phyloP scores from a whole-genome alignment of 2,797 vertebrate genomes.

The Telmatherina bonti region DNA sequence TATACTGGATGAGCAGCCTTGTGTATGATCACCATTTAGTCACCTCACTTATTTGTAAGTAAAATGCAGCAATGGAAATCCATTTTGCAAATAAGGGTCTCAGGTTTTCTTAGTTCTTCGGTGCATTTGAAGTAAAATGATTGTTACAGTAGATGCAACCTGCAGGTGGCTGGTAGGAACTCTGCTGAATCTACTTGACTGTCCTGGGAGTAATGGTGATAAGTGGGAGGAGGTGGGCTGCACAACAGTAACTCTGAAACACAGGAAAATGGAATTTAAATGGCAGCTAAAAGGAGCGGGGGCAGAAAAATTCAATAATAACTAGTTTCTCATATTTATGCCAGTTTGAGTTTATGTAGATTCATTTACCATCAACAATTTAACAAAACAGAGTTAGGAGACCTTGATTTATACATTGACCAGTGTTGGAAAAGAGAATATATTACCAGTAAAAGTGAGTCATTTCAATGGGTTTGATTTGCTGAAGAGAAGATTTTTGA shows the following conservation, averaged over 20 bases:
- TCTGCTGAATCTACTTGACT: constrained; percentile 1
- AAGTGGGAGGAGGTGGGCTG: neutral
- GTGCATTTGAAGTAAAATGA: neutral
- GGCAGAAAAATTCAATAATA: constrained; percentile 5
- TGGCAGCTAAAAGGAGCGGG: neutral
- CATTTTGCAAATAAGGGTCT: neutral
- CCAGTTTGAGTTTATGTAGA: constrained; percentile 4
- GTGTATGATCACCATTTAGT: constrained; percentile 38
- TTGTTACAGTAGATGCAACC: neutral
- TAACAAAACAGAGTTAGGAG: constrained; percentile 1
- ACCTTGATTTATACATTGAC: neutral
- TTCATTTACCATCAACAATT: neutral
- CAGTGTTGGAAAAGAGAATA: neutral
- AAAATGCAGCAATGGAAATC: neutral
- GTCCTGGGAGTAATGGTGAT: neutral
- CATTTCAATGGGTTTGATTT: neutral
- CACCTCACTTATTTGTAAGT: neutral
- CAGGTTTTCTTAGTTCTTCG: neutral
- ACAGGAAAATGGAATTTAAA: constrained; percentile 1
- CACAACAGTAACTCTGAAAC: neutral
- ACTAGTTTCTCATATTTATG: constrained; percentile 5
- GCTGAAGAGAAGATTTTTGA: neutral
- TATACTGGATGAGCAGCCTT: constrained; percentile 13
- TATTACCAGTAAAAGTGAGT: neutral
- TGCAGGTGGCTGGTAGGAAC: constrained; percentile 13